Evolutionary conservation across 1,140 invertebrate genomes (phyloP).

Genomic region (Drosophila truncata): DNA sequence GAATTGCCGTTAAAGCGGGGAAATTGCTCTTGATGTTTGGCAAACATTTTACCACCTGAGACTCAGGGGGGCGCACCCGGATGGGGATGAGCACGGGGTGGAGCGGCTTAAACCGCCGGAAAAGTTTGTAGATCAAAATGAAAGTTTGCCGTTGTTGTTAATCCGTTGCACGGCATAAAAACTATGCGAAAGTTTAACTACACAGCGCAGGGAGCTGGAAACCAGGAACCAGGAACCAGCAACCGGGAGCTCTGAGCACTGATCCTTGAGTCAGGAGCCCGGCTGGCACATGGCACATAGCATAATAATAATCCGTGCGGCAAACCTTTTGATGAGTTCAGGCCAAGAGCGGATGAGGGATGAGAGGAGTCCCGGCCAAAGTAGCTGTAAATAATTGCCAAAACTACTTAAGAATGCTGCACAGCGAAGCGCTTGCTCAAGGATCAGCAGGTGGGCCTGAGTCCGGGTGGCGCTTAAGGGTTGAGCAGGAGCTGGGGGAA

Average conservation of each 20-base stretch:
- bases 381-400: conserved; percentile 84
- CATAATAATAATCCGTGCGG: conserved; percentile 81
- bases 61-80: conserved; percentile 2
- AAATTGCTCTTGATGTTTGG: conserved; percentile 68
- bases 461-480: background rate
- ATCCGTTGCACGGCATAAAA: conserved; percentile 81
- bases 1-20: conserved; percentile 65
- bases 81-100: background rate
- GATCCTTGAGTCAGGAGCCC: conserved; percentile 7
- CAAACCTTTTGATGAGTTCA: conserved; percentile 66
- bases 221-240: background rate
- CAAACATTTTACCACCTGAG: conserved; percentile 74
- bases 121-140: conserved; percentile 80
- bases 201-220: conserved; percentile 18
- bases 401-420: conserved; percentile 83
- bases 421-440: conserved; percentile 71
- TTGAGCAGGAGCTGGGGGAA: background rate
- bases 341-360: conserved; percentile 46
- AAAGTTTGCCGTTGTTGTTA: conserved; percentile 81
- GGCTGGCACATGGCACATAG: conserved; percentile 43
- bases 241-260: background rate
- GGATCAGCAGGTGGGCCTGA: conserved; percentile 36
- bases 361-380: conserved; percentile 42
- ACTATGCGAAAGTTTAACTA: conserved; percentile 79
- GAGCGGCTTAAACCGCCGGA: conserved; percentile 43